Conservation (phyloP, 2,888 invertebrate genomes). For the Autographa pulchrina region DNA sequence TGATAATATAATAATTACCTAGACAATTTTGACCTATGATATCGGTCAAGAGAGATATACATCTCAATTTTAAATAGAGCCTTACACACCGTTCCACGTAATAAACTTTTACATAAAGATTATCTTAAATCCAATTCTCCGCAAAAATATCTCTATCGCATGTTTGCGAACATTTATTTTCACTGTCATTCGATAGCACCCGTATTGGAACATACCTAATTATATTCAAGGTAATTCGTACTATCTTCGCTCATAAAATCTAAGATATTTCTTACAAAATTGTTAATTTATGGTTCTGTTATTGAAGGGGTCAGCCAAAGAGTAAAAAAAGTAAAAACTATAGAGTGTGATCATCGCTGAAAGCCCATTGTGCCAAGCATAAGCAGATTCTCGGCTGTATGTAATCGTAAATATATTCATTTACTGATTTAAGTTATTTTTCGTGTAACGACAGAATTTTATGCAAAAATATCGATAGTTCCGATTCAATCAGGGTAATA, state of each 20-base stretch:
- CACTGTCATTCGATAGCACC: constrained; percentile 58
- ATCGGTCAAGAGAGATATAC: neutral
- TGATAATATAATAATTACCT: too few relatives aligned
- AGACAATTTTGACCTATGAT: too few relatives aligned
- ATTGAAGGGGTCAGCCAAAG: constrained; percentile 52
- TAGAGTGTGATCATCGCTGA: too few relatives aligned
- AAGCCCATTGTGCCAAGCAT: too few relatives aligned
- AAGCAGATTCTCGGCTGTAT: too few relatives aligned
- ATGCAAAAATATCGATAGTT: too few relatives aligned
- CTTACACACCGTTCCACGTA: neutral
- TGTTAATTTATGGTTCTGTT: constrained; percentile 71
- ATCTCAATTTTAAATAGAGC: neutral
- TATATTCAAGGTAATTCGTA: constrained; percentile 40
- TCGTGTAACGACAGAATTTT: too few relatives aligned
- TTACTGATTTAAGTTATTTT: too few relatives aligned
- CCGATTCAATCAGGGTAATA: too few relatives aligned
- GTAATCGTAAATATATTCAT: too few relatives aligned
- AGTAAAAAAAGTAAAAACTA: too few relatives aligned
- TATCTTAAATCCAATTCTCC: constrained; percentile 43
- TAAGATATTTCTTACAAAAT: constrained; percentile 58
- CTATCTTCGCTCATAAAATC: constrained; percentile 54
- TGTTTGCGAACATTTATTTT: constrained; percentile 49
- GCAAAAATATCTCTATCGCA: constrained; percentile 34
- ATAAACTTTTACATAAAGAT: constrained; percentile 34
- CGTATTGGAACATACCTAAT: constrained; percentile 54